These are phyloP conservation scores for Helicoverpa armigera DNA, from an alignment of 1,140 invertebrate genomes.

Conservation along the genomic window DNA sequence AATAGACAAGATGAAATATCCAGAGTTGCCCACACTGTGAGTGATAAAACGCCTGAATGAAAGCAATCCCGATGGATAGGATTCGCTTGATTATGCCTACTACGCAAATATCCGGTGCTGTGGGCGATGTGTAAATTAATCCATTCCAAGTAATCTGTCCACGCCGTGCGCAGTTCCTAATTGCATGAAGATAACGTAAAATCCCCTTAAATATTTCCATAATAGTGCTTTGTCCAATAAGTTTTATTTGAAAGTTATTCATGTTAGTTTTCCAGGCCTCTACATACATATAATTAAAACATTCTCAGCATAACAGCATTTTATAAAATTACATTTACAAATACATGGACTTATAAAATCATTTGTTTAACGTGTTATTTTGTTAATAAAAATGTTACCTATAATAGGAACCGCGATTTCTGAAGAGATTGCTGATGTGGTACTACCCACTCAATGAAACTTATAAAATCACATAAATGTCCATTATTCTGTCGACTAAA, in stretches of 20 bases:
- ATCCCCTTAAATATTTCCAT: constrained; percentile 20
- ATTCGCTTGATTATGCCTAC: constrained; percentile 36
- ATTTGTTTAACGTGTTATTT: too few relatives aligned
- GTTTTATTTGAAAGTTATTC: too few relatives aligned
- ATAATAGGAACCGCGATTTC: too few relatives aligned
- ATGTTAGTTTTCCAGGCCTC: too few relatives aligned
- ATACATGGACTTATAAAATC: too few relatives aligned
- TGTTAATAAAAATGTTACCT: too few relatives aligned
- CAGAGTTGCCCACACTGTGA: neutral
- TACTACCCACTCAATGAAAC: too few relatives aligned
- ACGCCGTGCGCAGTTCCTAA: constrained; percentile 2
- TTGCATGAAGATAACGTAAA: constrained; percentile 5
- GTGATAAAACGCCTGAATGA: constrained; percentile 43
- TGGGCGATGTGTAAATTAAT: constrained; percentile 12
- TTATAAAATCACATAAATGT: neutral
- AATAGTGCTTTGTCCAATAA: neutral
- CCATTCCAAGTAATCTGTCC: constrained; percentile 10
- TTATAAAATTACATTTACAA: too few relatives aligned
- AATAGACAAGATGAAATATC: constrained; percentile 8
- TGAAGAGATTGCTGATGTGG: too few relatives aligned
- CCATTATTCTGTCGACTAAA: neutral
- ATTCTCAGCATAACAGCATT: too few relatives aligned
- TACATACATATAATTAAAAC: too few relatives aligned
- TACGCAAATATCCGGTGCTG: constrained; percentile 17
- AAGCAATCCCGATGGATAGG: constrained; percentile 31